Evolutionary conservation across 1,140 invertebrate species (phyloP).

Genomic region (Temnothorax curvispinosus): DNA sequence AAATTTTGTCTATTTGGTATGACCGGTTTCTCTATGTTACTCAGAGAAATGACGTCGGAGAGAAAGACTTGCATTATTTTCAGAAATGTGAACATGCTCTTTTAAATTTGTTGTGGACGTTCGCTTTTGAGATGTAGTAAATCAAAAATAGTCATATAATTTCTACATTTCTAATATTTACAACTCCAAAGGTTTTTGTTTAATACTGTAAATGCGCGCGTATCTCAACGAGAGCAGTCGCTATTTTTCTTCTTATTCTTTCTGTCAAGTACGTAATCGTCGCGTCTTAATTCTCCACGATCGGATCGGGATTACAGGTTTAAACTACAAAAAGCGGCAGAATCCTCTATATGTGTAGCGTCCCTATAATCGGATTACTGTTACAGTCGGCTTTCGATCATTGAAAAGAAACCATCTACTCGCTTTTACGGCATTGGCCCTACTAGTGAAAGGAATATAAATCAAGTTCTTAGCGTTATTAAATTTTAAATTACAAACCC

Average conservation of each 20-base stretch:
- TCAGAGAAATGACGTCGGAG: neutral
- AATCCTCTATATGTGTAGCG: conserved; percentile 20
- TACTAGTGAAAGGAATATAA: conserved; percentile 28
- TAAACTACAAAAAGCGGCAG: conserved; percentile 37
- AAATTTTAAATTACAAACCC: conserved; percentile 46
- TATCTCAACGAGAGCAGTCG: neutral
- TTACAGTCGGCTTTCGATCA: conserved; percentile 37
- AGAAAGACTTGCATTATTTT: neutral
- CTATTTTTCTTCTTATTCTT: conserved; percentile 9
- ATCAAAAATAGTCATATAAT: conserved; percentile 6
- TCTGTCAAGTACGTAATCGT: conserved; percentile 25
- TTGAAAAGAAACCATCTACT: conserved; percentile 32
- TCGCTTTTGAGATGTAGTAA: neutral
- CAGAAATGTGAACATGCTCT: neutral
- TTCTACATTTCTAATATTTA: neutral
- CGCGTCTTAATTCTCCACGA: conserved; percentile 26
- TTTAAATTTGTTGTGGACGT: conserved; percentile 2
- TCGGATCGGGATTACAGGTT: conserved; percentile 42
- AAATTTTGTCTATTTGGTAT: conserved; percentile 16
- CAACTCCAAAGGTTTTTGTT: neutral
- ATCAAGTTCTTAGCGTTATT: conserved; percentile 53
- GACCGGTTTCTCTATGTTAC: neutral
- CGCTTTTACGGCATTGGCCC: conserved; percentile 23
- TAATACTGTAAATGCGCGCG: neutral
- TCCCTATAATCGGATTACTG: conserved; percentile 45